Base-by-base conservation (phyloP, 2,797 vertebrate genomes). In the Aldrovandia affinis region DNA sequence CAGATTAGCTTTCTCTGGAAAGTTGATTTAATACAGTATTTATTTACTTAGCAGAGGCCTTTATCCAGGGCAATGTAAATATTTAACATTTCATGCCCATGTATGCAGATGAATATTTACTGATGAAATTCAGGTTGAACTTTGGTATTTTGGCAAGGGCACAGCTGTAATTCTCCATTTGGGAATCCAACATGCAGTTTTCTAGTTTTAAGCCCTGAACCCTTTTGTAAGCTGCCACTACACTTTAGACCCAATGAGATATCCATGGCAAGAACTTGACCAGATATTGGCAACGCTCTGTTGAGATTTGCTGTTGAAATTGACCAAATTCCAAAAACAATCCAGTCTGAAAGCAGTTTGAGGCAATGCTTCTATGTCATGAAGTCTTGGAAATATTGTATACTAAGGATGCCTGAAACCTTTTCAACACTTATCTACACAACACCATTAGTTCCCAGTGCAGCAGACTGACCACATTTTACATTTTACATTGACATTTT, bases 1-100 rank as follows among this genome's bases (percentile, higher is more conserved):
- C 85, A 86, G 88, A 89, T 93, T 85, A 81, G 83, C 86, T 47
- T 36, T 89, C 86, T 91, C 91, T 88, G 89, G 89, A 91, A 92
- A 90, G 91, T 91, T 88, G 92, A 88, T 89, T 44, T 75, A 20
- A 36, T 70, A 75, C 14, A 44, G 44, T 75, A 75, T 75, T 70
- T 70, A 70, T 70, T 75, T 75, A 75, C 36, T n/a, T 14, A 75
- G 36, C 18, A 8, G 39, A 44, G 70, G 70, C 36, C 70, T 39
- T 75, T 25, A 75, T 75, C 22, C 70, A 44, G 25, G 22, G 22
- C 22, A 22, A 44, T n/a, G 42, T 14, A 75, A 70, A 70, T 70
- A 70, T 70, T 70, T 70, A 20, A n/a, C 30, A 36, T 39, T 25
- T 44, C 10, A 44, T 70, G 68, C 39, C 68, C 68, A 39, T 70